A percentile compares a stretch with the other conserved stretches of the same genome.
These are phyloP conservation scores for Cyprinus carpio DNA, from an alignment of 2,113 vertebrate species.

Conservation along the genomic window DNA sequence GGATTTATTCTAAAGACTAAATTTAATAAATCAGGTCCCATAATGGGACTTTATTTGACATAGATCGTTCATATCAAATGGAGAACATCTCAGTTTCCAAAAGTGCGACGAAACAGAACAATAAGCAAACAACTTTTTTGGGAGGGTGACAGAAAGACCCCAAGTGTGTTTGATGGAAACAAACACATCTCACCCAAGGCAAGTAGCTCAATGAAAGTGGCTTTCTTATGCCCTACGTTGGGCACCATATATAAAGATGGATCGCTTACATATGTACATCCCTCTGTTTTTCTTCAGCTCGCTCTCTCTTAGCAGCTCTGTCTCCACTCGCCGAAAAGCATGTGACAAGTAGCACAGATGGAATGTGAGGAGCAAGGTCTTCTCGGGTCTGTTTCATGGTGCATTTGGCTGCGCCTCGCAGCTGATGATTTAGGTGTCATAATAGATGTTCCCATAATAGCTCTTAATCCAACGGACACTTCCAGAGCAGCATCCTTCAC, in stretches of 20 bases:
- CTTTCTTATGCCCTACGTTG: neutral
- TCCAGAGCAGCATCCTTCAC: slow-evolving; percentile 48
- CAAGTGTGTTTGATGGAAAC: neutral
- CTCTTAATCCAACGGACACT: slow-evolving; percentile 57
- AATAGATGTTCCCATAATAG: slow-evolving; percentile 60
- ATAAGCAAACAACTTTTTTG: neutral
- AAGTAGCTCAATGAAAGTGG: neutral
- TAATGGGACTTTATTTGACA: slow-evolving; percentile 15
- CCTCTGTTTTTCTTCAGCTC: slow-evolving; percentile 51
- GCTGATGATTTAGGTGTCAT: slow-evolving; percentile 58
- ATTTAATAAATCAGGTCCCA: neutral
- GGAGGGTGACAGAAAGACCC: neutral
- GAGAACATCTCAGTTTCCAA: neutral
- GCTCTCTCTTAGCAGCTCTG: slow-evolving; percentile 50
- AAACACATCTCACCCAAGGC: slow-evolving; percentile 10
- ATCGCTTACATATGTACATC: slow-evolving; percentile 52
- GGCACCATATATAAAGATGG: neutral
- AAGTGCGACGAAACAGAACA: neutral
- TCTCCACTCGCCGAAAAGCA: slow-evolving; percentile 42
- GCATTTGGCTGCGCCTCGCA: slow-evolving; percentile 54
- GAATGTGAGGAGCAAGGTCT: slow-evolving; percentile 57
- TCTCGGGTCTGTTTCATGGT: slow-evolving; percentile 55
- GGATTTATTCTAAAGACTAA: slow-evolving; percentile 8
- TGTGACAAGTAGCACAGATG: slow-evolving; percentile 54
- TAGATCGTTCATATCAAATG: neutral